Conservation (phyloP, 2,888 invertebrate genomes). For the Volucella inflata region DNA sequence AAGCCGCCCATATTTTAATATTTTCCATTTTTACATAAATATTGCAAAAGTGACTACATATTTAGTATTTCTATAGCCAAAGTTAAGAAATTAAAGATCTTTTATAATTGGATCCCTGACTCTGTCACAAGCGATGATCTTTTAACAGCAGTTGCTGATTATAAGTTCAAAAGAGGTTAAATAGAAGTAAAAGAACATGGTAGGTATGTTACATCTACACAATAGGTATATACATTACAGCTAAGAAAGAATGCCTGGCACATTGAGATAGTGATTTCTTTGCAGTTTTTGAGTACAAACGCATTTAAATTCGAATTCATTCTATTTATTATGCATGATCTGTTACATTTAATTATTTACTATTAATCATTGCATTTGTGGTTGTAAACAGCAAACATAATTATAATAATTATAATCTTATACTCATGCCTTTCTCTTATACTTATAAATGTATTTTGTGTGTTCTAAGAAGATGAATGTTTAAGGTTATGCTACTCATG, state of each 20-base stretch:
- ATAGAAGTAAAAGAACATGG: too few species aligned
- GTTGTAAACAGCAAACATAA: conserved; percentile 52
- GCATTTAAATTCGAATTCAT: conserved; percentile 12
- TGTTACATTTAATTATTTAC: conserved; percentile 18
- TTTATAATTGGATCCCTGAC: too few species aligned
- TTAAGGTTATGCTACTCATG: conserved; percentile 38
- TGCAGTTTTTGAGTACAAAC: conserved; percentile 31
- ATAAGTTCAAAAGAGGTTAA: too few species aligned
- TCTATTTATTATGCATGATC: conserved; percentile 44
- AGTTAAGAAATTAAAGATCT: too few species aligned
- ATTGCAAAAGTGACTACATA: too few species aligned
- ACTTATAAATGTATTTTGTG: conserved; percentile 33
- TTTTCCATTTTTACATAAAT: too few species aligned
- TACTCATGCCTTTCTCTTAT: conserved; percentile 4
- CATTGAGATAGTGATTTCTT: conserved; percentile 48
- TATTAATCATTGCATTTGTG: conserved; percentile 58
- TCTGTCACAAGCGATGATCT: too few species aligned
- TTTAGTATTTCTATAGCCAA: too few species aligned
- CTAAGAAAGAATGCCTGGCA: background rate
- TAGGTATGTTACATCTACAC: too few species aligned
- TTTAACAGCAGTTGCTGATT: too few species aligned
- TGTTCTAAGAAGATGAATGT: conserved; percentile 53
- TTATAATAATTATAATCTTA: background rate
- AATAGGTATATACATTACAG: too few species aligned
- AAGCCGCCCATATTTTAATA: too few species aligned